phyloP scores from a whole-genome alignment of 2,888 invertebrate genomes.

The Acronicta psi region DNA sequence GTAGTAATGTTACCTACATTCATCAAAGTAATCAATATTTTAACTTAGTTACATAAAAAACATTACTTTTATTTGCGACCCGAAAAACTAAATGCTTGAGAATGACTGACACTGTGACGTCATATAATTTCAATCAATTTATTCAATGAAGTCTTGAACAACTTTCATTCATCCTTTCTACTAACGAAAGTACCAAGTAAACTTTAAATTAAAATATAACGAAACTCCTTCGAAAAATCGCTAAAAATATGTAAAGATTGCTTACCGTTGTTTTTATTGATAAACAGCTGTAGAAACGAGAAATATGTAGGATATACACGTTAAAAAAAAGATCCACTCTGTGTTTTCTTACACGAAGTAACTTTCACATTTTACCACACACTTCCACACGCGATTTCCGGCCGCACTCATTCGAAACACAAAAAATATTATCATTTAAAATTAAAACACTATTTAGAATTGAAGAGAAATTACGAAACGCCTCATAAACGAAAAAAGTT shows the following conservation, averaged over 20 bases:
- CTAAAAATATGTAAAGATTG: background rate
- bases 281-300: conserved; percentile 57
- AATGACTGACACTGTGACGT: conserved; percentile 2
- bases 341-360: conserved; percentile 63
- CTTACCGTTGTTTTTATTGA: conserved; percentile 46
- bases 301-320: conserved; percentile 59
- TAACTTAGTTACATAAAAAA: background rate
- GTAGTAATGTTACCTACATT: too few species aligned
- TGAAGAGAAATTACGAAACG: conserved; percentile 11
- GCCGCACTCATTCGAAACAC: conserved; percentile 36
- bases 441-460: conserved; percentile 30
- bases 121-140: background rate
- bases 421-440: conserved; percentile 24
- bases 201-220: background rate
- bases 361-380: conserved; percentile 82
- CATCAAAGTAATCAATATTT: too few species aligned
- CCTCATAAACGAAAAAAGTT: conserved; percentile 46
- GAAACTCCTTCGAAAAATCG: background rate
- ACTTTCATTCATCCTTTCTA: conserved; percentile 35
- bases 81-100: background rate
- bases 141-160: conserved; percentile 6
- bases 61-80: background rate
- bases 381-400: conserved; percentile 59
- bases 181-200: background rate
- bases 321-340: conserved; percentile 58